Evolutionary conservation across 2,888 invertebrate species (phyloP).

Genomic region (Sclerodermus sp.): DNA sequence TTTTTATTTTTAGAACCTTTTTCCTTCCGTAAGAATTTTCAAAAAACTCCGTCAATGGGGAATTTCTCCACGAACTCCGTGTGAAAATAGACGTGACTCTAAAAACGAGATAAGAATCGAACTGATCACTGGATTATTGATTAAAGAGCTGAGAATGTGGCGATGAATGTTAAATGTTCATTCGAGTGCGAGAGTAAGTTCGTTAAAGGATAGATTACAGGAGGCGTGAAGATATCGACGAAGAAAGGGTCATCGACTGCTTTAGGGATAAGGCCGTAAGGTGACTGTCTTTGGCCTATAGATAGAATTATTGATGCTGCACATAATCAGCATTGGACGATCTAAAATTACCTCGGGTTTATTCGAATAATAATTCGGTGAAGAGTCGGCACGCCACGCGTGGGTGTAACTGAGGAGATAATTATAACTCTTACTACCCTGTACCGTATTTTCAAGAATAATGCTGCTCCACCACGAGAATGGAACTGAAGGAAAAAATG

Average conservation of each 20-base stretch:
- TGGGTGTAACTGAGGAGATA: slow-evolving; percentile 37
- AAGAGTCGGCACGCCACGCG: slow-evolving; percentile 26
- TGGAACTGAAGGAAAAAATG: no score
- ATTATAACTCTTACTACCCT: slow-evolving; percentile 37
- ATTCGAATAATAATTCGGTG: slow-evolving; percentile 38
- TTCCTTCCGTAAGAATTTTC: no score
- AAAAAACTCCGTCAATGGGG: no score
- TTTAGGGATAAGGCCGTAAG: slow-evolving; percentile 14
- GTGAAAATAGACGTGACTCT: no score
- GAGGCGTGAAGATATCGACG: background rate
- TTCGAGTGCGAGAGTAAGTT: no score
- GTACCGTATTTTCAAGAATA: slow-evolving; percentile 25
- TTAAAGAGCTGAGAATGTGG: no score
- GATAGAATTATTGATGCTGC: slow-evolving; percentile 14
- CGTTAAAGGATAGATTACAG: background rate
- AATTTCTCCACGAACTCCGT: no score
- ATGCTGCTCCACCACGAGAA: slow-evolving; percentile 12
- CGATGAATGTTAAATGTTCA: no score
- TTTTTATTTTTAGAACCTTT: no score
- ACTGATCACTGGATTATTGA: no score
- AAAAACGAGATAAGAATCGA: no score
- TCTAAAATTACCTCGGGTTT: slow-evolving; percentile 32
- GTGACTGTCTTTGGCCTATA: slow-evolving; percentile 19
- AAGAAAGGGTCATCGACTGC: slow-evolving; percentile 19
- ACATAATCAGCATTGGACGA: slow-evolving; percentile 26